Evolutionary conservation across 64 coral and sea anemone species (phyloP), one percentile per base, ranked within the genome.

Genomic region (Montipora sp.): DNA sequence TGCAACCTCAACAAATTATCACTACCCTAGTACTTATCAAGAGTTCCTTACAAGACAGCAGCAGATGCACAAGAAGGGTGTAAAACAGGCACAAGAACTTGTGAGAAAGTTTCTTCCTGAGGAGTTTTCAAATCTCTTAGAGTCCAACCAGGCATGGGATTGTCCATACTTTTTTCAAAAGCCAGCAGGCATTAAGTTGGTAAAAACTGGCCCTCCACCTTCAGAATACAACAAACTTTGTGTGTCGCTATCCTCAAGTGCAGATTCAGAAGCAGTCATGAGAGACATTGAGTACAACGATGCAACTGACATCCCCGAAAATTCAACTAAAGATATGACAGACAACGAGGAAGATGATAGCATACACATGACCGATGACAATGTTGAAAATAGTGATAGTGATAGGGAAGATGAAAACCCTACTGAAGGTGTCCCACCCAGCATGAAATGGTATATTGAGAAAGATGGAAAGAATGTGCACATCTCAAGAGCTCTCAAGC

Each of bases 11-110:
- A 11, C 12, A 51, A 81, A 7, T 1, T 22, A 46, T 8, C 9
- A 46, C 18, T 22, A 57, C 48, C 59, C 59, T 12, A 57, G 16
- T 48, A 81, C 12, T 51, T 80, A 80, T n/a, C 51, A 63, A 11
- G 19, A 72, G 83, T 73, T 68, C 71, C 83, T 14, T 21, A 19
- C 71, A 47, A 87, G 16, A 65, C 12, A 70, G 45, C 66, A 72
- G 71, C 43, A 14, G 16, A 87, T 87, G 83, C 83, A 87, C 63
- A 45, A 20, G 13, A 19, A 87, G 72, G 66, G 83, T 15, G 71
- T 72, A 24, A 46, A 69, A 18, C 46, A 21, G 48, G 66, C 66
- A 8, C 83, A 87, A 19, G 83, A 87, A 72, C 71, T 71, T 46
- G n/a, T 73, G 6, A 58, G 81, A 46, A 58, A 73, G 27, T 87